Evolutionary conservation across 2,888 invertebrate genomes (phyloP).

Genomic region (Nipponacmea schrenckii): DNA sequence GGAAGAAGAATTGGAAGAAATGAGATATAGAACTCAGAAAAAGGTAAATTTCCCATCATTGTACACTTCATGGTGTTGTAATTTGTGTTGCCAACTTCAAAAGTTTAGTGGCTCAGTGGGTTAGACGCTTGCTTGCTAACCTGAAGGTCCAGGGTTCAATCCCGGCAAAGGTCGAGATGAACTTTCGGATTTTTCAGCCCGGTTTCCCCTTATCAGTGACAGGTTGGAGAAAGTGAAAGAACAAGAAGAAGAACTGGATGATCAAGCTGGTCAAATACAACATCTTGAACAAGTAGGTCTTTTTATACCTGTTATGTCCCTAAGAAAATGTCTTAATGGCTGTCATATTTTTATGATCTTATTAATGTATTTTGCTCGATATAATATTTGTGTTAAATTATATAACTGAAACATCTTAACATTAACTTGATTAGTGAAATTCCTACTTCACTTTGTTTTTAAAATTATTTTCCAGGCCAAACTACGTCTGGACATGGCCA

Average conservation of each 20-base stretch:
- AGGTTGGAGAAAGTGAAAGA: slow-evolving; percentile 80
- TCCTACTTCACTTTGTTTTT: no score
- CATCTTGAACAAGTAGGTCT: slow-evolving; percentile 80
- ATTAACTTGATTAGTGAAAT: no score
- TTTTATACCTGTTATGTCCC: background rate
- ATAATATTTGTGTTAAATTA: no score
- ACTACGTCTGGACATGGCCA: slow-evolving; percentile 89
- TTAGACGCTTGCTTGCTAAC: background rate
- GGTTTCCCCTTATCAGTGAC: no score
- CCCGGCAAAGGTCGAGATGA: no score
- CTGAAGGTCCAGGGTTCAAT: no score
- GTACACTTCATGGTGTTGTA: background rate
- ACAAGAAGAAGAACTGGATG: slow-evolving; percentile 92
- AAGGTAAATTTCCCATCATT: slow-evolving; percentile 70
- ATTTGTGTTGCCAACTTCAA: background rate
- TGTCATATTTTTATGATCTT: no score
- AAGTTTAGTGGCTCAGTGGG: background rate
- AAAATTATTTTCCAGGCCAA: slow-evolving; percentile 78
- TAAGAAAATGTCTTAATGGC: no score
- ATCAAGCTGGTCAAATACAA: slow-evolving; percentile 90
- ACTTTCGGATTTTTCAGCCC: no score
- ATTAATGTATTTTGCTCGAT: no score
- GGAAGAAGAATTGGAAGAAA: slow-evolving; percentile 94
- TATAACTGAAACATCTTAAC: no score
- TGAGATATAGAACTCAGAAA: slow-evolving; percentile 88